Conservation (phyloP, 2,113 vertebrate species). For the Boulengeromyrus knoepffleri region DNA sequence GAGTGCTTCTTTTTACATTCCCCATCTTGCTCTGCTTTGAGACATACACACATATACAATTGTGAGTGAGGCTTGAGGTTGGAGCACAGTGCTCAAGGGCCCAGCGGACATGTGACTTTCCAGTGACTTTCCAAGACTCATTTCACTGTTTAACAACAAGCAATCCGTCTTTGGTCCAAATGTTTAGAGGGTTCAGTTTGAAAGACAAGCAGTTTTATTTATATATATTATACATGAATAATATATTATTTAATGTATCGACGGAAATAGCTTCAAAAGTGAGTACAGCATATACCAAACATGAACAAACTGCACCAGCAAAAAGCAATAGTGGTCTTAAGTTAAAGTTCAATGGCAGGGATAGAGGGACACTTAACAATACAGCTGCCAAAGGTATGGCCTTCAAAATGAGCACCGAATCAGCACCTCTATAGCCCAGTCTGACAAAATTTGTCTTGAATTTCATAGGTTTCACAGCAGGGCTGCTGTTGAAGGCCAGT, state of each 20-base stretch:
- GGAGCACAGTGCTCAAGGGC: neutral
- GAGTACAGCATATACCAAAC: neutral
- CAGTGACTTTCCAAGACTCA: neutral
- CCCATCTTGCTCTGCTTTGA: neutral
- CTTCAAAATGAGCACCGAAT: neutral
- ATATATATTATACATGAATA: neutral
- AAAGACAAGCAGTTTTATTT: neutral
- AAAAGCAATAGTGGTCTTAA: neutral
- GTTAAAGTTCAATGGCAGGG: neutral
- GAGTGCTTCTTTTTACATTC: neutral
- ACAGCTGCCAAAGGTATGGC: neutral
- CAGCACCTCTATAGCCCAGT: neutral
- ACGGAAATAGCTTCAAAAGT: neutral
- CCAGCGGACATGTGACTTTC: neutral
- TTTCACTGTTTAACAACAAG: neutral
- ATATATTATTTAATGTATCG: neutral
- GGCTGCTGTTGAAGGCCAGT: neutral
- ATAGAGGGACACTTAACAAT: neutral
- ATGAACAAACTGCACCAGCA: neutral
- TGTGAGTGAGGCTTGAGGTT: neutral
- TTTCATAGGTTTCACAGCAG: neutral
- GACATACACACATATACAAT: neutral
- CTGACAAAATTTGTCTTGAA: neutral
- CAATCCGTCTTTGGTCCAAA: neutral
- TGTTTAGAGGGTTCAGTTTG: neutral